These are phyloP conservation scores for Phlogophora meticulosa DNA, from an alignment of 2,888 invertebrate genomes.

Conservation along the genomic window DNA sequence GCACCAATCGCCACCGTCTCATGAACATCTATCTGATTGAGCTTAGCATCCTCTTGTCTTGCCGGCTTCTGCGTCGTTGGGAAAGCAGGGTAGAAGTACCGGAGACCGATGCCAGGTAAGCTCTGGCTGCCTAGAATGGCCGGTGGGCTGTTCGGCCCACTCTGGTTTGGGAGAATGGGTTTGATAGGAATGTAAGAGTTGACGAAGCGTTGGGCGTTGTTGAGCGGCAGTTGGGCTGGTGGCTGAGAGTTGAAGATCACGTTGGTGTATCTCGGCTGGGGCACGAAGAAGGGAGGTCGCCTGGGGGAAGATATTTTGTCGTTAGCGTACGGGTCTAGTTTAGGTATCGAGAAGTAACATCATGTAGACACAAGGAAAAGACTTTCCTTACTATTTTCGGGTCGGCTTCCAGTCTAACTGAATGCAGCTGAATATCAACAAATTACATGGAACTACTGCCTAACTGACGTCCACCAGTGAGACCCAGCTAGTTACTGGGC, in stretches of 20 bases:
- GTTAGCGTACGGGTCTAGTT: neutral
- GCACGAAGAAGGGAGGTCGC: slow-evolving; percentile 84
- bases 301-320: slow-evolving; percentile 69
- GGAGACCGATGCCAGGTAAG: slow-evolving; percentile 84
- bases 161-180: slow-evolving; percentile 52
- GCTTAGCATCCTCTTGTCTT: slow-evolving; percentile 81
- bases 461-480: no score
- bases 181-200: slow-evolving; percentile 81
- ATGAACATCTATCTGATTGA: slow-evolving; percentile 82
- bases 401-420: no score
- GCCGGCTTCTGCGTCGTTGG: slow-evolving; percentile 69
- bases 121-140: slow-evolving; percentile 82
- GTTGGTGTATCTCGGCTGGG: slow-evolving; percentile 85
- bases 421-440: no score
- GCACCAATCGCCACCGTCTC: slow-evolving; percentile 71
- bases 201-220: slow-evolving; percentile 85
- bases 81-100: slow-evolving; percentile 84
- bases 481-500: no score
- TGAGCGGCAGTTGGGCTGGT: slow-evolving; percentile 71
- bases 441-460: no score
- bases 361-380: no score
- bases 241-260: slow-evolving; percentile 75
- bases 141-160: slow-evolving; percentile 50
- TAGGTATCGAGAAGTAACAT: no score
- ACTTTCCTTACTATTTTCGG: no score